phyloP scores from a whole-genome alignment of 2,113 vertebrate species.

The Tretioscincus oriximinensis region DNA sequence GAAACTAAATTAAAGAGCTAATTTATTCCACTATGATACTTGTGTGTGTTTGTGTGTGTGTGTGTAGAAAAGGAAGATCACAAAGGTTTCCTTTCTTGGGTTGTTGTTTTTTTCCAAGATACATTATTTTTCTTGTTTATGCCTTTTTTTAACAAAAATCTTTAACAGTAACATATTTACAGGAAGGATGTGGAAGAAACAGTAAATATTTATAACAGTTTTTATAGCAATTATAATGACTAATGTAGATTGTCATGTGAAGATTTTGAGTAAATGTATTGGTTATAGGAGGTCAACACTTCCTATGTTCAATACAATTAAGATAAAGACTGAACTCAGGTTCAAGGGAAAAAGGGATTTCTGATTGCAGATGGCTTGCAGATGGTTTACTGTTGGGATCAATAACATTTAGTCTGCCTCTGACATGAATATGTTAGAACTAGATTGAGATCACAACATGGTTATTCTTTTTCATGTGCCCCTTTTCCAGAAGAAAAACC shows the following conservation, averaged over 20 bases:
- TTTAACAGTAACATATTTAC: not conserved
- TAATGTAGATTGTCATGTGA: not conserved
- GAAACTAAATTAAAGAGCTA: slow-evolving; percentile 79
- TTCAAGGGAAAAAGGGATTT: too few species aligned
- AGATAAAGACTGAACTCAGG: not conserved
- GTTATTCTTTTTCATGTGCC: too few species aligned
- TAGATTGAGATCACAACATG: too few species aligned
- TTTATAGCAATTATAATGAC: too few species aligned
- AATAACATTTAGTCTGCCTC: too few species aligned
- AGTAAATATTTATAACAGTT: not conserved
- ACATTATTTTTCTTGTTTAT: not conserved
- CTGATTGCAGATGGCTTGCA: too few species aligned
- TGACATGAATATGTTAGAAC: too few species aligned
- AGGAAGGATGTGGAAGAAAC: not conserved
- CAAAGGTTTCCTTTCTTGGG: not conserved
- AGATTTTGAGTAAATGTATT: not conserved
- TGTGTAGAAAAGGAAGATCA: not conserved
- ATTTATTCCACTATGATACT: slow-evolving; percentile 65
- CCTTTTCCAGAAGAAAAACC: not conserved
- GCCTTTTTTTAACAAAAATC: not conserved
- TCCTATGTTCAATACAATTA: not conserved
- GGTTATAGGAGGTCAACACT: not conserved
- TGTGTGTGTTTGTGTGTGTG: not conserved
- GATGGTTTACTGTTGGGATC: too few species aligned
- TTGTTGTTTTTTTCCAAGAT: not conserved